A percentile compares a stretch with the other conserved stretches of the same genome.
Conservation (phyloP, 1,140 invertebrate species). For the Pygmarrhopalites habei region DNA sequence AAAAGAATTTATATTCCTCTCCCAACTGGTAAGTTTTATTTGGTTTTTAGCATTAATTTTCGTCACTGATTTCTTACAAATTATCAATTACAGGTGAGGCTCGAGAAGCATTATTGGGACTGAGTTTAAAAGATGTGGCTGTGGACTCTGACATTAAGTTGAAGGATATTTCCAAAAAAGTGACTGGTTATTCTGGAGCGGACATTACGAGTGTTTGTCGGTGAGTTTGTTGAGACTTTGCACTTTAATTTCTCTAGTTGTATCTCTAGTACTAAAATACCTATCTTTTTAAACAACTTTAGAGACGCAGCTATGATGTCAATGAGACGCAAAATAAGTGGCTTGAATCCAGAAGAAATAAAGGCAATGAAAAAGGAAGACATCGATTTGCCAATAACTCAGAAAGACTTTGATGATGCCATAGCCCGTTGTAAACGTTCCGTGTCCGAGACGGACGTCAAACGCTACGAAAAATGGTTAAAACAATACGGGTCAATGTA, state of each 20-base stretch:
- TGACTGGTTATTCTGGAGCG: conserved; percentile 55
- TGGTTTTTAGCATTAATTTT: not conserved
- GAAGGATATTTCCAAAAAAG: conserved; percentile 47
- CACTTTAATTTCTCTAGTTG: not conserved
- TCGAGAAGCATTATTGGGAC: conserved; percentile 31
- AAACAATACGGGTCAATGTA: conserved; percentile 53
- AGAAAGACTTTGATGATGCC: conserved; percentile 55
- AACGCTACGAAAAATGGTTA: conserved; percentile 56
- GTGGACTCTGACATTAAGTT: conserved; percentile 48
- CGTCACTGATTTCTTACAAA: not conserved
- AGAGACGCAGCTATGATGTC: conserved; percentile 65
- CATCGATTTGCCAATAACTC: conserved; percentile 54
- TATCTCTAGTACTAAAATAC: not conserved
- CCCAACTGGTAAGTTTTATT: conserved; percentile 49
- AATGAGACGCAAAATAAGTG: conserved; percentile 56
- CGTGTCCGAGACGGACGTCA: conserved; percentile 52
- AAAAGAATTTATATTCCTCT: conserved; percentile 67
- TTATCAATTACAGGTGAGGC: conserved; percentile 30
- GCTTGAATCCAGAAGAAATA: conserved; percentile 56
- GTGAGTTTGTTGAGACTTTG: too few species aligned
- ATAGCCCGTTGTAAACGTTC: conserved; percentile 53
- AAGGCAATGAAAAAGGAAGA: conserved; percentile 56
- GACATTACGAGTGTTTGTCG: conserved; percentile 39
- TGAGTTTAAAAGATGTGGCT: conserved; percentile 33
- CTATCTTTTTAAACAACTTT: too few species aligned